phyloP scores from a whole-genome alignment of 2,113 vertebrate species.

The Oreochromis spilurus region DNA sequence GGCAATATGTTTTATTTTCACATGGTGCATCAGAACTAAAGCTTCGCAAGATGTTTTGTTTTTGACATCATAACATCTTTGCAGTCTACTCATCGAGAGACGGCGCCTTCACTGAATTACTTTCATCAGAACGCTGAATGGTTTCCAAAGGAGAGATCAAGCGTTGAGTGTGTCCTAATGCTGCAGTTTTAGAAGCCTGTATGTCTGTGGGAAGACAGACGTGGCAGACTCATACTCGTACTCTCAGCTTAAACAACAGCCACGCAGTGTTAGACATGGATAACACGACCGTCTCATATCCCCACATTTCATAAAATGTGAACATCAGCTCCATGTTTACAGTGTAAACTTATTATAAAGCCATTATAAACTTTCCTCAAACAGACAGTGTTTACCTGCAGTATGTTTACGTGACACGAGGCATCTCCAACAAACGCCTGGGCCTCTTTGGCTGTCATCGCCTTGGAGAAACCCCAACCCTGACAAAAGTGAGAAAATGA shows the following conservation, averaged over 20 bases:
- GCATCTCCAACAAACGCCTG: conserved; percentile 86
- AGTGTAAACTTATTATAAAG: not conserved
- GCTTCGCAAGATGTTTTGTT: not conserved
- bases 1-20: not conserved
- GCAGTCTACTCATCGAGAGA: not conserved
- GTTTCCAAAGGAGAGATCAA: not conserved
- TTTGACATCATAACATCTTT: not conserved
- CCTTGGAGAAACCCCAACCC: conserved; percentile 88
- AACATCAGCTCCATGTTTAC: not conserved
- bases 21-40: not conserved
- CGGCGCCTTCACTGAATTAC: not conserved
- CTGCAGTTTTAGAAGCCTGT: not conserved
- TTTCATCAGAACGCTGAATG: not conserved
- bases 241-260: not conserved
- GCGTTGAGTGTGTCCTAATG: not conserved
- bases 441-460: conserved; percentile 86
- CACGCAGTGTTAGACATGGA: not conserved
- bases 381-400: conserved; percentile 61
- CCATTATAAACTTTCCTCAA: not conserved
- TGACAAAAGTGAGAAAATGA: conserved; percentile 28
- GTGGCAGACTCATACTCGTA: not conserved
- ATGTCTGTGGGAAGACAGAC: not conserved
- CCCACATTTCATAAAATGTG: not conserved
- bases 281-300: not conserved
- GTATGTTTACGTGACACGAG: conserved; percentile 81